Evolutionary conservation across 1,140 invertebrate species (phyloP).

Genomic region (Delia radicum): DNA sequence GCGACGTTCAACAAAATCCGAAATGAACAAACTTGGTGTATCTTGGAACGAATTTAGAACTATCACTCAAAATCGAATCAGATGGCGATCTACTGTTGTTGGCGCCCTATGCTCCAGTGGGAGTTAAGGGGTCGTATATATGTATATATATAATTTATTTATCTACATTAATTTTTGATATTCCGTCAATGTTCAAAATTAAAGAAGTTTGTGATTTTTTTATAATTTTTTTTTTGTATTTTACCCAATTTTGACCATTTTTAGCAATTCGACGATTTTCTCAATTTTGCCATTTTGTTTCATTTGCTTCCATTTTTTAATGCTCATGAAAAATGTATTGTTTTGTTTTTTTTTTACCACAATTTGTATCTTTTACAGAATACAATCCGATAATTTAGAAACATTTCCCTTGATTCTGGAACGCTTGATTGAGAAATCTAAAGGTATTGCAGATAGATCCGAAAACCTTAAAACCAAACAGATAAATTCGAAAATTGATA

Average conservation of each 20-base stretch:
- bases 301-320: no score
- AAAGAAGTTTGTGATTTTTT: no score
- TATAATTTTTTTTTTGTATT: no score
- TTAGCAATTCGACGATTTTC: no score
- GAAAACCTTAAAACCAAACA: neutral
- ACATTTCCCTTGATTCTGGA: constrained; percentile 47
- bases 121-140: no score
- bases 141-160: neutral
- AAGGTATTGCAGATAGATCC: constrained; percentile 34
- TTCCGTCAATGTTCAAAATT: no score
- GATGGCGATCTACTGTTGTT: neutral
- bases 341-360: neutral
- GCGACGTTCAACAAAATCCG: no score
- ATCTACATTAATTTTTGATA: no score
- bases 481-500: constrained; percentile 41
- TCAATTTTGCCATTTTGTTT: no score
- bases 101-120: neutral
- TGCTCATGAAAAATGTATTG: neutral
- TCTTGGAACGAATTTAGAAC: neutral
- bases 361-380: constrained; percentile 30
- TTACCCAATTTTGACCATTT: no score
- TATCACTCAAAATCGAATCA: neutral
- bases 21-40: neutral
- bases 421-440: constrained; percentile 38
- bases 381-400: constrained; percentile 50